Percentiles rank a stretch among this genome's conserved stretches.
These are phyloP conservation scores for Pseudolaguvia tuberculata DNA, from an alignment of 2,113 vertebrate species.

Conservation along the genomic window DNA sequence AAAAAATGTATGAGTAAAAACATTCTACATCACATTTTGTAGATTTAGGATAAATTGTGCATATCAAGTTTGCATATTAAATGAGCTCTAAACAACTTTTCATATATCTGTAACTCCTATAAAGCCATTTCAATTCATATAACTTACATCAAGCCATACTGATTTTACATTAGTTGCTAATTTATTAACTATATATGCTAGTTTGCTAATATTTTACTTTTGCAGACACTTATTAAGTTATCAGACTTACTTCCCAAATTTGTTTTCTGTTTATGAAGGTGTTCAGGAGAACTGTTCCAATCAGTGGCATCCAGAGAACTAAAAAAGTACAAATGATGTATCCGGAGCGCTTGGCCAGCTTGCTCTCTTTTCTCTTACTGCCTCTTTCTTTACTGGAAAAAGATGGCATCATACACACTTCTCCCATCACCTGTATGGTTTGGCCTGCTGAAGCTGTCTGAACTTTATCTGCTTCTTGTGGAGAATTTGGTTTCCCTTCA, in stretches of 20 bases:
- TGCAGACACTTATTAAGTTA: neutral
- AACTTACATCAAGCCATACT: neutral
- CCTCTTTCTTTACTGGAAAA: slow-evolving; percentile 56
- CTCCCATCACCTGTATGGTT: slow-evolving; percentile 48
- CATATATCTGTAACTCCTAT: neutral
- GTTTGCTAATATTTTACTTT: neutral
- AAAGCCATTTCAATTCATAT: no score
- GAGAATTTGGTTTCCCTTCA: slow-evolving; percentile 18
- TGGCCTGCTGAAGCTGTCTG: slow-evolving; percentile 19
- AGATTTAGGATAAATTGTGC: no score
- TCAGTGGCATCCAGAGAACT: slow-evolving; percentile 67
- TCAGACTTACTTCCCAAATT: slow-evolving; percentile 52
- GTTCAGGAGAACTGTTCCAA: slow-evolving; percentile 60
- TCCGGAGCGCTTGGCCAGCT: slow-evolving; percentile 69
- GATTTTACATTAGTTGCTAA: neutral
- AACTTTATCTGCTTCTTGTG: neutral
- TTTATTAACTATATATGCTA: neutral
- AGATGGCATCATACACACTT: slow-evolving; percentile 71
- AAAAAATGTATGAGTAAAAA: neutral
- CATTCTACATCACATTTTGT: no score
- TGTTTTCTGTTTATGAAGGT: slow-evolving; percentile 43
- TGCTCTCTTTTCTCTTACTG: slow-evolving; percentile 65
- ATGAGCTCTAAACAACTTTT: neutral
- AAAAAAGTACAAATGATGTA: slow-evolving; percentile 72
- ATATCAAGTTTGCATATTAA: no score